Evolutionary conservation across 2,888 invertebrate species (phyloP).

Genomic region (Agriotes lineatus): DNA sequence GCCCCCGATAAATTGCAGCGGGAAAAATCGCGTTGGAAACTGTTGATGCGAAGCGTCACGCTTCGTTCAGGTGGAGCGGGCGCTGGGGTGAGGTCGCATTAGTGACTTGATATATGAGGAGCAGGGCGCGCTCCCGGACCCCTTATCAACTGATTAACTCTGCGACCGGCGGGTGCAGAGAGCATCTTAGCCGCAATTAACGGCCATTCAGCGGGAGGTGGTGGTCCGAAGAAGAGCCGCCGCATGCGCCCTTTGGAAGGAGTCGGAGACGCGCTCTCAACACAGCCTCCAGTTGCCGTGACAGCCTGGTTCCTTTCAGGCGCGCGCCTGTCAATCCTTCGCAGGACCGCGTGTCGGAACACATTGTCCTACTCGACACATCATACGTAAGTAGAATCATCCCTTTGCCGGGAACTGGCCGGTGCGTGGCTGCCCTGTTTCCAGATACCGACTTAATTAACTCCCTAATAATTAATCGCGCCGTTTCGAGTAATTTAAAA

Average conservation of each 20-base stretch:
- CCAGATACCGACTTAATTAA: too few species aligned
- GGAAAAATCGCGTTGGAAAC: conserved; percentile 1
- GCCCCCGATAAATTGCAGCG: conserved; percentile 3
- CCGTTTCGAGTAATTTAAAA: too few species aligned
- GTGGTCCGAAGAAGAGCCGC: conserved; percentile 56
- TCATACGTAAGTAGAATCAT: background rate
- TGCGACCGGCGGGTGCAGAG: conserved; percentile 55
- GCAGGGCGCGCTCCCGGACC: conserved; percentile 52
- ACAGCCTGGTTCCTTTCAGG: conserved; percentile 50
- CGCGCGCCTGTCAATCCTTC: conserved; percentile 27
- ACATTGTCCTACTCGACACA: conserved; percentile 10
- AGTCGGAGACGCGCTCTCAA: conserved; percentile 55
- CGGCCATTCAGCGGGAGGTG: conserved; percentile 59
- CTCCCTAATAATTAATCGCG: too few species aligned
- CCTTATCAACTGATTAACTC: conserved; percentile 61
- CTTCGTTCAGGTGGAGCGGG: conserved; percentile 14
- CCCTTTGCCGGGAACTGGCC: too few species aligned
- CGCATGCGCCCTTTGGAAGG: conserved; percentile 58
- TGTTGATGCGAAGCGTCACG: conserved; percentile 17
- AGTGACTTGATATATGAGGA: conserved; percentile 53
- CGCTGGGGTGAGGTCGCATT: conserved; percentile 34
- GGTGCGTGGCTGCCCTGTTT: too few species aligned
- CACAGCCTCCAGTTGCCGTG: conserved; percentile 63
- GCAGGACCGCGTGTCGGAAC: conserved; percentile 30
- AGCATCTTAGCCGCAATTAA: conserved; percentile 60